A percentile compares a stretch with the other conserved stretches of the same genome.
Conservation (phyloP, 2,888 invertebrate species). For the Griposia aprilina region DNA sequence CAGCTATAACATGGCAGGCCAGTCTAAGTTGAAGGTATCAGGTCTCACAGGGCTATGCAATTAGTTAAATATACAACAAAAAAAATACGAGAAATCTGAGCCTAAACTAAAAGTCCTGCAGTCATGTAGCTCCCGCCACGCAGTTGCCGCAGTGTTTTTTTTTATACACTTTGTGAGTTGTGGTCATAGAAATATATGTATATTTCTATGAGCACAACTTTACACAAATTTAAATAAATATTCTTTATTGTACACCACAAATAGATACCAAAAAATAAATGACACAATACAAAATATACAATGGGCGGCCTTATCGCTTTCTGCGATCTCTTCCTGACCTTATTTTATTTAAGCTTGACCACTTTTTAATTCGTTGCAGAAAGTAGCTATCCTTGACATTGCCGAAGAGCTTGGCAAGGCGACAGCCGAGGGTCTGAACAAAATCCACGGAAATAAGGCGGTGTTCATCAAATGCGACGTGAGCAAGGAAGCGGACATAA, state of each 20-base stretch:
- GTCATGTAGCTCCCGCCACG: not conserved
- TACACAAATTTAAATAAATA: no score
- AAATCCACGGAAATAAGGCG: slow-evolving; percentile 66
- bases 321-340: no score
- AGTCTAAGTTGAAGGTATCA: not conserved
- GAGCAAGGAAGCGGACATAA: slow-evolving; percentile 72
- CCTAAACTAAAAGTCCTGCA: not conserved
- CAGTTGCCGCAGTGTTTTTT: not conserved
- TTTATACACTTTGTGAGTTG: not conserved
- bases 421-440: slow-evolving; percentile 68
- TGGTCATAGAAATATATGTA: no score
- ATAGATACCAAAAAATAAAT: no score
- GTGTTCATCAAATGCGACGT: slow-evolving; percentile 77
- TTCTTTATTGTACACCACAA: no score
- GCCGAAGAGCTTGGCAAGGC: slow-evolving; percentile 71
- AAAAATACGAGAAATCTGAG: not conserved
- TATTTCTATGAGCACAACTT: no score
- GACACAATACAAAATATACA: no score
- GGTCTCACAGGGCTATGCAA: not conserved
- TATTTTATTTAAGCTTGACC: not conserved
- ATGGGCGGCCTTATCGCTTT: no score
- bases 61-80: not conserved
- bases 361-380: slow-evolving; percentile 30
- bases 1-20: not conserved
- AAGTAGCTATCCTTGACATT: slow-evolving; percentile 74